phyloP scores from a whole-genome alignment of 2,888 invertebrate species.

The Candidula unifasciata region DNA sequence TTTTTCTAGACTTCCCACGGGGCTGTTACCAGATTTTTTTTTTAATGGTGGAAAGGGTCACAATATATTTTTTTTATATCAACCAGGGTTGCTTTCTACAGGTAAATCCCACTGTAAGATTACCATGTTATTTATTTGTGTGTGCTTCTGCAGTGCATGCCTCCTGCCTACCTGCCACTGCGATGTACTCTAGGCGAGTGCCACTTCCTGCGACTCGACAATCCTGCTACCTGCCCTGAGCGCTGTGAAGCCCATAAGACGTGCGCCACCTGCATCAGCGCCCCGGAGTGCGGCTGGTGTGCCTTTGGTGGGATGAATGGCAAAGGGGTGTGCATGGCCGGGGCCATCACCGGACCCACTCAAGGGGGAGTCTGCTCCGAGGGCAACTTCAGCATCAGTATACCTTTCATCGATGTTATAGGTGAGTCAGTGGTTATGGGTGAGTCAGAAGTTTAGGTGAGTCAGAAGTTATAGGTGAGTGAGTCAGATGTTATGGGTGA shows the following conservation, averaged over 20 bases:
- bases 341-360: conserved; percentile 83
- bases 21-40: too few relatives aligned
- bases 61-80: too few relatives aligned
- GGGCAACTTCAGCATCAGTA: conserved; percentile 59
- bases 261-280: conserved; percentile 90
- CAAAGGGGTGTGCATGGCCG: conserved; percentile 90
- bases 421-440: not conserved
- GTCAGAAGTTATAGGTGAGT: too few relatives aligned
- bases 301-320: conserved; percentile 81
- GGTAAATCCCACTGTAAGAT: too few relatives aligned
- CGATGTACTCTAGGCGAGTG: conserved; percentile 94
- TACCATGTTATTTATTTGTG: not conserved
- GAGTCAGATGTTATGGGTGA: too few relatives aligned
- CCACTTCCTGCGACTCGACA: conserved; percentile 82
- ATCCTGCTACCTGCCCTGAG: conserved; percentile 85
- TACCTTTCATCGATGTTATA: conserved; percentile 28
- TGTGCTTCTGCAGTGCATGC: conserved; percentile 83
- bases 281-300: conserved; percentile 97
- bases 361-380: conserved; percentile 60
- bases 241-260: conserved; percentile 89
- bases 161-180: conserved; percentile 90
- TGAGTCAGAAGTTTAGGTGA: not conserved
- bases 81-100: too few relatives aligned
- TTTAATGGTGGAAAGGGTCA: too few relatives aligned
- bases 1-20: too few relatives aligned